phyloP scores from a whole-genome alignment of 2,113 vertebrate species.

The Rhinichthys klamathensis region DNA sequence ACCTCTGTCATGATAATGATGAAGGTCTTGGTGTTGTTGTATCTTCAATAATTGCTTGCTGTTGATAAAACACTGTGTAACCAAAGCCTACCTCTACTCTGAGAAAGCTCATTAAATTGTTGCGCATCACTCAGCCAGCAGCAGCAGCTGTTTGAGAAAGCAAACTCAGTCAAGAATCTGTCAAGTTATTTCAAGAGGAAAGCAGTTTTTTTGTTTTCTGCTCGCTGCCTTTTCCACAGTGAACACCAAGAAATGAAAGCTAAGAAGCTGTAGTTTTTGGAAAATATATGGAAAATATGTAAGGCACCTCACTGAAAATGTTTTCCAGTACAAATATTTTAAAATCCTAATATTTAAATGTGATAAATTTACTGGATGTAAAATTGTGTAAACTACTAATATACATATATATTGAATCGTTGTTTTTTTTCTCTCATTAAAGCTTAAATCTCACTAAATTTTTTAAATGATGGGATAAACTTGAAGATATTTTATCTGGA shows the following conservation, averaged over 20 bases:
- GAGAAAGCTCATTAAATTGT: slow-evolving; percentile 62
- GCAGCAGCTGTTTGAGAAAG: slow-evolving; percentile 65
- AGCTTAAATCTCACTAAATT: too few species aligned
- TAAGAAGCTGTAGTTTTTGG: slow-evolving; percentile 16
- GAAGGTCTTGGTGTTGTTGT: slow-evolving; percentile 54
- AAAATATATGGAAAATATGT: slow-evolving; percentile 7
- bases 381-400: background rate
- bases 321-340: background rate
- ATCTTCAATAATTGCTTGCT: slow-evolving; percentile 59
- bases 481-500: too few species aligned
- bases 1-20: slow-evolving; percentile 26
- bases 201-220: slow-evolving; percentile 37
- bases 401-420: background rate
- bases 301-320: background rate
- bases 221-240: slow-evolving; percentile 14
- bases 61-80: slow-evolving; percentile 58
- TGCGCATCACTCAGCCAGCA: slow-evolving; percentile 56
- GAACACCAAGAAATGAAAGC: slow-evolving; percentile 46
- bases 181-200: slow-evolving; percentile 60
- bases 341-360: background rate
- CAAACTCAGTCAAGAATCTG: slow-evolving; percentile 63
- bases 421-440: background rate
- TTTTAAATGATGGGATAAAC: too few species aligned
- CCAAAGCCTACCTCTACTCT: slow-evolving; percentile 59
- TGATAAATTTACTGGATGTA: background rate